Evolutionary conservation across 1,140 invertebrate species (phyloP), one percentile per base, ranked within the genome.

Genomic region (Zaprionus capensis): DNA sequence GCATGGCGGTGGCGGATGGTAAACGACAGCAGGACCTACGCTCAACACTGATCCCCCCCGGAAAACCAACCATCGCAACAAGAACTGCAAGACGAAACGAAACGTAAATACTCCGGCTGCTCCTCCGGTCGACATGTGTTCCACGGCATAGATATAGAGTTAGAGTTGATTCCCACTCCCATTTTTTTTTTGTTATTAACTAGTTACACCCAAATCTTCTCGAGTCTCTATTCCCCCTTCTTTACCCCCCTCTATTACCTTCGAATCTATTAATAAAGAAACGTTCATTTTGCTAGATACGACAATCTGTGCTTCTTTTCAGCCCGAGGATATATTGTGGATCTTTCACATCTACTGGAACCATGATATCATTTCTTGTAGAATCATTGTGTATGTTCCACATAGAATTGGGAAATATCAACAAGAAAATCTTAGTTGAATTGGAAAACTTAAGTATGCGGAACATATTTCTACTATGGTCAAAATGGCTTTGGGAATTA

Each of bases 1-100:
- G 36, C 76, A 82, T 36, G 80, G 80, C 44, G 69, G 78, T 5
- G 69, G 87, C 22, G 83, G 83, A 57, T 81, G 87, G 80, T 87
- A 87, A 72, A 14, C 9, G 6, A 3, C n/a, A 53, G 3, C 9
- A 17, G 6, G 15, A 26, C 5, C 5, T 11, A 24, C 38, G n/a
- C 14, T n/a, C 55, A 28, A 28, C 6, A 28, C 53, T 26, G 44
- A 31, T 38, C 28, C 28, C 7, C 9, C 24, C 41, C 24, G 24
- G 7, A 36, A 17, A 44, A 12, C 26, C n/a, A 20, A 59, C 6
- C 64, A 58, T 46, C 56, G n/a, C 53, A 58, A 24, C 46, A 34
- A 53, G 36, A 71, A 58, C 67, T 61, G 59, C 76, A 78, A 65
- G 53, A 62, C 55, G 24, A 51, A 62, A 53, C 67, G 31, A 49